These are phyloP conservation scores for Nothobranchius furzeri DNA, from an alignment of 2,113 vertebrate species.

Conservation along the genomic window DNA sequence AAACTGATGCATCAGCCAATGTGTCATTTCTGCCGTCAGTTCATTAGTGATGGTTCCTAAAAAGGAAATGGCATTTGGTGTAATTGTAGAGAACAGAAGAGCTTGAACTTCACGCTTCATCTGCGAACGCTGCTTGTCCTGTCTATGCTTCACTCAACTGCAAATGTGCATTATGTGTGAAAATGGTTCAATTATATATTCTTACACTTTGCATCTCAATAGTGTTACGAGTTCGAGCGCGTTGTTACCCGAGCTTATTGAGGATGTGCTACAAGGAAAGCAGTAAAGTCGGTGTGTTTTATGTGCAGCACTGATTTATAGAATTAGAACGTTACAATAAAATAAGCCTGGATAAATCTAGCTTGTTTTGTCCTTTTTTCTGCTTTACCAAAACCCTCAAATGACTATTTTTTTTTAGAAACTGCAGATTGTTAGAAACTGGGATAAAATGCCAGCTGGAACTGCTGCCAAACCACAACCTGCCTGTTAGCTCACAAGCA, in stretches of 20 bases:
- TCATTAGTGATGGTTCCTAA: background rate
- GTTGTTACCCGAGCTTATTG: background rate
- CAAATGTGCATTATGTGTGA: slow-evolving; percentile 19
- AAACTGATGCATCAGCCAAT: background rate
- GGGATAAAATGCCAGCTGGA: background rate
- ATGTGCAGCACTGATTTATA: background rate
- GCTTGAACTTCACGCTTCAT: slow-evolving; percentile 27
- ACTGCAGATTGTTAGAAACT: slow-evolving; percentile 4
- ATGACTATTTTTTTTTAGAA: background rate
- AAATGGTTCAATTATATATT: slow-evolving; percentile 10
- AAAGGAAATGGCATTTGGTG: slow-evolving; percentile 4
- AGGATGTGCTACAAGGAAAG: slow-evolving; percentile 42
- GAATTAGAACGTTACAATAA: background rate
- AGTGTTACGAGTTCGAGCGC: background rate
- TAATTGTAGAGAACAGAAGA: slow-evolving; percentile 6
- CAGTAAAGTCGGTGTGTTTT: slow-evolving; percentile 40
- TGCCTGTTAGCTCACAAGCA: background rate
- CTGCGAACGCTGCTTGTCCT: slow-evolving; percentile 26
- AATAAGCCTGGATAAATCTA: background rate
- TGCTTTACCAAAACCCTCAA: background rate
- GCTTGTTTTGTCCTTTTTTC: background rate
- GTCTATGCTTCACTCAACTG: slow-evolving; percentile 19
- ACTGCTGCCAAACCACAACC: slow-evolving; percentile 5
- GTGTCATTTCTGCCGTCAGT: background rate
- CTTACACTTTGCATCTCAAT: slow-evolving; percentile 8